These are phyloP conservation scores for Scolanthus callimorphus DNA, from an alignment of 92 coral and sea anemone genomes.

Conservation along the genomic window DNA sequence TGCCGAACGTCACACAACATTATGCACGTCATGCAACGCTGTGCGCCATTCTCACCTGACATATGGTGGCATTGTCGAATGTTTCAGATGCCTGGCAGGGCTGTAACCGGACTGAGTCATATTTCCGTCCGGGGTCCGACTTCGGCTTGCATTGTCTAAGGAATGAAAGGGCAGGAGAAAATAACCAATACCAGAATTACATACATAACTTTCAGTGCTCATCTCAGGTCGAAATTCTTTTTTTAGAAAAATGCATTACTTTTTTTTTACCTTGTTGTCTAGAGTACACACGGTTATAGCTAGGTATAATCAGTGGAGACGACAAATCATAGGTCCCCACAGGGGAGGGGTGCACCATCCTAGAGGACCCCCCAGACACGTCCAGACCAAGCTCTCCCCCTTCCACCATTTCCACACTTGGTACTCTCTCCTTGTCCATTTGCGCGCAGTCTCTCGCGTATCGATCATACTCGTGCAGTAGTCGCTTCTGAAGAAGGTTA, in stretches of 20 bases:
- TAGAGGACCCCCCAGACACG: constrained; percentile 31
- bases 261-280: constrained; percentile 41
- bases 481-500: constrained; percentile 57
- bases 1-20: too few species aligned
- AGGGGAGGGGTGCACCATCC: constrained; percentile 32
- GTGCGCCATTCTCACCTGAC: too few species aligned
- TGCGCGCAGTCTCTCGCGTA: constrained; percentile 52
- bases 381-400: constrained; percentile 40
- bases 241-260: too few species aligned
- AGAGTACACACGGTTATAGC: constrained; percentile 55
- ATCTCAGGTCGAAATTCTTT: too few species aligned
- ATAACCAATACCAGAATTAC: too few species aligned
- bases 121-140: constrained; percentile 28
- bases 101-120: constrained; percentile 31
- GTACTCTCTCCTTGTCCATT: constrained; percentile 34
- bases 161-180: too few species aligned
- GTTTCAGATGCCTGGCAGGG: constrained; percentile 54
- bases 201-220: too few species aligned
- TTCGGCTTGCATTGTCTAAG: constrained; percentile 44
- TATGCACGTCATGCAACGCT: too few species aligned
- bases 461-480: constrained; percentile 62
- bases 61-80: too few species aligned
- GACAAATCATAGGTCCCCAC: constrained; percentile 72
- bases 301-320: constrained; percentile 55
- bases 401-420: constrained; percentile 52